Evolutionary conservation across 2,888 invertebrate species (phyloP).

Genomic region (Drosophila limbata): DNA sequence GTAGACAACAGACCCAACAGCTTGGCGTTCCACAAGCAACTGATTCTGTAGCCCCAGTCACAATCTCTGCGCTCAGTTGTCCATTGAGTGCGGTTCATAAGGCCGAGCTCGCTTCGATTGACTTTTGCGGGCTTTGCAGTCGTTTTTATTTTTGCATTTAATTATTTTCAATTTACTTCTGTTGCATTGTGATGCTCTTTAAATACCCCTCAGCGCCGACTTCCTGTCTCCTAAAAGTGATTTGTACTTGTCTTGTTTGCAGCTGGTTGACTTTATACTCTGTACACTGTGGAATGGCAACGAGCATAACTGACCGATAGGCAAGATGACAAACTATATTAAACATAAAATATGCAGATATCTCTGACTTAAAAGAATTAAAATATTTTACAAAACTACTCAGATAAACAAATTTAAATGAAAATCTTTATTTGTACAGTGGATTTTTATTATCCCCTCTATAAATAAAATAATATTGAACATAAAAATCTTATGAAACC

Average conservation of each 20-base stretch:
- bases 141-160: slow-evolving; percentile 44
- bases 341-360: not conserved
- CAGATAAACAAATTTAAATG: no score
- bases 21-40: slow-evolving; percentile 71
- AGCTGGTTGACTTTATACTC: slow-evolving; percentile 14
- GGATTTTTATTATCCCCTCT: no score
- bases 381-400: no score
- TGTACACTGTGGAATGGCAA: not conserved
- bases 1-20: slow-evolving; percentile 50
- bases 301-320: not conserved
- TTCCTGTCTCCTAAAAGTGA: no score
- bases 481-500: not conserved
- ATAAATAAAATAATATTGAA: no score
- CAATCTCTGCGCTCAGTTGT: slow-evolving; percentile 25
- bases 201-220: slow-evolving; percentile 10
- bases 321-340: not conserved
- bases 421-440: no score
- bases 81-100: slow-evolving; percentile 44
- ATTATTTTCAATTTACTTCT: slow-evolving; percentile 69
- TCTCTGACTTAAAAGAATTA: no score
- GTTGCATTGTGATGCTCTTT: slow-evolving; percentile 44
- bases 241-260: slow-evolving; percentile 3
- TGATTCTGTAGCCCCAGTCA: slow-evolving; percentile 20
- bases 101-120: slow-evolving; percentile 44
- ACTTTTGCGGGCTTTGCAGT: slow-evolving; percentile 21